Evolutionary conservation across 2,113 vertebrate species (phyloP), one percentile per base, ranked within the genome.

Genomic region (Promerops cafer): DNA sequence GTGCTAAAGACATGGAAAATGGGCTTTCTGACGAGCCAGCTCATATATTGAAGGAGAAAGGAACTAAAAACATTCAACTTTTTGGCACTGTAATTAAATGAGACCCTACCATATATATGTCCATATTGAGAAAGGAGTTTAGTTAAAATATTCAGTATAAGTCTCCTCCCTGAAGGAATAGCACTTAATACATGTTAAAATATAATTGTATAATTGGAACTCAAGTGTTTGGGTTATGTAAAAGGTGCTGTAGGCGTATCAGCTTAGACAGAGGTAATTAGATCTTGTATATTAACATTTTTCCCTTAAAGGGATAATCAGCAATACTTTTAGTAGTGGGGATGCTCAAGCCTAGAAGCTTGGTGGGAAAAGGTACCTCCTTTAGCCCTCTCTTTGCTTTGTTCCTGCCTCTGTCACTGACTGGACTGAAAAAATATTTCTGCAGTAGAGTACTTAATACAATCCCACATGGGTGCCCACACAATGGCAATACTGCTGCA

Each of bases 241-340:
- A 97, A 96, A 96, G 80, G 93, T 90, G 87, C 50, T 76, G 79
- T 97, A 44, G 92, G 95, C 71, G 84, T 79, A 95, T 52, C 93
- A 85, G 94, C 92, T 92, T 96, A 94, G 84, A 97, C 84, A 93
- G 95, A 96, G 45, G 91, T 95, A 96, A 97, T 97, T 97, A 97
- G 96, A 94, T 84, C 72, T 96, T 87, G 69, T 68, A 94, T 97
- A 95, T 93, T 96, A 97, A 88, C 69, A 75, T 93, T 87, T 89
- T 93, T 79, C 49, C 81, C 85, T 97, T 97, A 80, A 98, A 93
- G 72, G 82, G 39, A 83, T 87, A 90, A 96, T 39, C 66, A 87
- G 80, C 20, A 76, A 77, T 72, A 92, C 72, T 85, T 94, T 82
- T 56, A 93, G 35, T 66, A 77, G 47, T 35, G 15, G 59, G 18